Evolutionary conservation across 2,797 vertebrate genomes (phyloP).

Genomic region (Scyliorhinus canicula): DNA sequence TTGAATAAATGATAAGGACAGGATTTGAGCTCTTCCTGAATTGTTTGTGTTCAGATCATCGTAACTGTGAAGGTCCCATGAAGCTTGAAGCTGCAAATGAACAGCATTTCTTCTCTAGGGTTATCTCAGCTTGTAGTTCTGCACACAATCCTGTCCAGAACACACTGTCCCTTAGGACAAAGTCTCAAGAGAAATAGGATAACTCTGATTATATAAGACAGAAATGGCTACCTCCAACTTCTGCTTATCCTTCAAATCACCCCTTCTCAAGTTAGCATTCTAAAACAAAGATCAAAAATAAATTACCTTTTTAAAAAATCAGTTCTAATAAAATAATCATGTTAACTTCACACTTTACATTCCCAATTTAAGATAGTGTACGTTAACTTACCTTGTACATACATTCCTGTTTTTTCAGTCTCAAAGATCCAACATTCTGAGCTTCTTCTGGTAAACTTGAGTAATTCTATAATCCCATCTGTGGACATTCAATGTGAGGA

Average conservation of each 20-base stretch:
- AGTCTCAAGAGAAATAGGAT: not conserved
- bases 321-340: not conserved
- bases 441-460: not conserved
- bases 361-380: not conserved
- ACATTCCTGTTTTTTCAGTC: not conserved
- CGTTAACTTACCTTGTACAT: not conserved
- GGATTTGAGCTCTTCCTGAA: not conserved
- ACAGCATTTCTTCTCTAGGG: not conserved
- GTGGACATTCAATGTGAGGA: not conserved
- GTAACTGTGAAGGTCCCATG: not conserved
- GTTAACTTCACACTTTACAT: not conserved
- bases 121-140: not conserved
- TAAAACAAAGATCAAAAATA: not conserved
- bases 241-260: not conserved
- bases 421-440: not conserved
- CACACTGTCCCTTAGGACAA: not conserved
- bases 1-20: not conserved
- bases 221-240: not conserved
- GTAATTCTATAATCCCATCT: conserved; percentile 15
- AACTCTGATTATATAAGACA: not conserved
- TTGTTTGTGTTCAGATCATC: not conserved
- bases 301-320: not conserved
- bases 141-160: no score
- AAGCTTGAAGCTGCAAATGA: not conserved
- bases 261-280: not conserved